Base-by-base conservation (phyloP, 1,140 invertebrate genomes). In the Dolichoris vasculosae region DNA sequence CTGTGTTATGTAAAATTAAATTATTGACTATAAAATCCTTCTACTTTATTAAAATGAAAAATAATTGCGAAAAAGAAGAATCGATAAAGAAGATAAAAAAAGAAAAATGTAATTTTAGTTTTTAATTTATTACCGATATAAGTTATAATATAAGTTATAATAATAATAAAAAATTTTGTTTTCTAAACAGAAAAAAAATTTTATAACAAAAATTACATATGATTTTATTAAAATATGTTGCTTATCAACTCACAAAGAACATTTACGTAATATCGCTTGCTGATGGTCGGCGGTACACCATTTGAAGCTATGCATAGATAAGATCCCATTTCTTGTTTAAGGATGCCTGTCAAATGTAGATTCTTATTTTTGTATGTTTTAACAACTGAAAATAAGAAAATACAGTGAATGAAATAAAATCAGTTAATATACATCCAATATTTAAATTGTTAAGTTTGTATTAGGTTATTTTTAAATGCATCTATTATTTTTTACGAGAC, bases 301-400 rank as follows among this genome's bases (percentile, higher is more conserved):
- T 98, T 98, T 84, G 95, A 96, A 15, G 97, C 97, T 83, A 98
- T 97, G 92, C 97, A 98, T 55, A 97, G 94, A 91, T 98, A 98
- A 51, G 95, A 95, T 9, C 97, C 97, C 96, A 97, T 98, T 91
- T 98, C 97, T 7, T 95, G 95, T 3, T 97, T 94, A 85, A 95
- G 95, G 13, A 98, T 95, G 89, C 96, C 95, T 46, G 92, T 95
- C 80, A 98, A 92, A 78, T 95, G 94, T 82, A 98, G 93, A 7
- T 94, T 94, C 88, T 97, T 96, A 8, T 95, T 96, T 89, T 95
- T 95, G 91, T 95, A 94, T 43, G 90, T 93, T 84, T 95, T 94
- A 30, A 95, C 92, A 85, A 94, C 95, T 96, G 91, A 32, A 93
- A 94, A 17, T 23, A 59, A 48, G 30, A 17, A 43, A 40, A 73